Evolutionary conservation across 2,113 vertebrate species (phyloP).

Genomic region (Ranitomeya variabilis): DNA sequence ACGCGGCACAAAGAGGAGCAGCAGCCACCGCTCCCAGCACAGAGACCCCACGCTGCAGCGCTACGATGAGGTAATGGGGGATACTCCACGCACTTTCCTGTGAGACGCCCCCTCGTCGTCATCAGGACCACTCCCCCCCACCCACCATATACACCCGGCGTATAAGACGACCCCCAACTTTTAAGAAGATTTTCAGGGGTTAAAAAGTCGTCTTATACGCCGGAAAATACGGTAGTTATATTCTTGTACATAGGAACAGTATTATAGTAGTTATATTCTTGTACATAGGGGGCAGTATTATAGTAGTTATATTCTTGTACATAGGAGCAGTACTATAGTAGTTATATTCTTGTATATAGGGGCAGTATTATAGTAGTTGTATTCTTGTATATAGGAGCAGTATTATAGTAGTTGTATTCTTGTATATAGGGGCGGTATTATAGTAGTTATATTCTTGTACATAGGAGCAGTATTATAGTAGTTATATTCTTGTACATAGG

Average conservation of each 20-base stretch:
- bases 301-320: slow-evolving; percentile 2
- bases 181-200: no score
- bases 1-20: no score
- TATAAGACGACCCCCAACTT: no score
- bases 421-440: not conserved
- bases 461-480: not conserved
- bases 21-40: no score
- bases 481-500: not conserved
- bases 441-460: not conserved
- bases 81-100: no score
- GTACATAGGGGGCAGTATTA: not conserved
- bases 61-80: no score
- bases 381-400: not conserved
- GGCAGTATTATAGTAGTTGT: not conserved
- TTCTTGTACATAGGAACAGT: not conserved
- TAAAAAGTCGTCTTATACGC: no score
- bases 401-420: slow-evolving; percentile 5
- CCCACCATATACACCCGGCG: no score
- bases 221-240: no score
- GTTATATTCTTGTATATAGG: not conserved
- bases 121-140: no score
- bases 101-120: no score
- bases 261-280: slow-evolving; percentile 7
- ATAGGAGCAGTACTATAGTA: not conserved
- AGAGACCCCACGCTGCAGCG: no score